Evolutionary conservation across 2,797 vertebrate genomes (phyloP), one percentile per base, ranked within the genome.

Genomic region (Meriones psammophilus): DNA sequence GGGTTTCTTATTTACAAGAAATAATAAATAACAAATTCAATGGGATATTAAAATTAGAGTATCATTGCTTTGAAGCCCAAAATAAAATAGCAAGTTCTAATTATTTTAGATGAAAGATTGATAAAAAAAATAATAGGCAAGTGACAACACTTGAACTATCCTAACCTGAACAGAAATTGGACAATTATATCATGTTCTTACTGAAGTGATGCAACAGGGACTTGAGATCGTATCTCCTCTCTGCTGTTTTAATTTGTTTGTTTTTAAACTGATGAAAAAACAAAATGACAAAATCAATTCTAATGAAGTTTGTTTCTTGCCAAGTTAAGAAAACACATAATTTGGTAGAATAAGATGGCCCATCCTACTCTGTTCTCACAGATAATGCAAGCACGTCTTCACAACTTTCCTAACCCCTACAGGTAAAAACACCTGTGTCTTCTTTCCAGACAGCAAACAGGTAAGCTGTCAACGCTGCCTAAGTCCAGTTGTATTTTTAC

Each of bases 21-120:
- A n/a, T 26, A 89, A 86, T 83, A 92, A 80, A 42, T 54, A 77
- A 5, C n/a, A 92, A 76, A 69, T 74, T 89, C 42, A 18, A 91
- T n/a, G 56, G 94, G 60, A 60, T 69, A 58, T 83, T 93, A 77
- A 69, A 93, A 93, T 60, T 60, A 10, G 17, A 94, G 54, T 26
- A 30, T 76, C n/a, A 89, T 5, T 12, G 74, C 69, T 96, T 93
- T 96, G 33, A 1, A 62, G 20, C 2, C 1, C 46, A 69, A 46
- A 91, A 33, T 88, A 69, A 94, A 86, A 95, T 86, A 88, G 46
- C 62, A 92, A 87, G 74, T 81, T 30, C 30, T 80, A 85, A 96
- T 74, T 78, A 2, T 81, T n/a, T 92, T 83, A 92, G 9, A 46
- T 64, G 14, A 87, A 91, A 79, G 28, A 56, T 71, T 84, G 42